These are phyloP conservation scores for Conus betulinus DNA, from an alignment of 1,140 invertebrate genomes.

Conservation along the genomic window DNA sequence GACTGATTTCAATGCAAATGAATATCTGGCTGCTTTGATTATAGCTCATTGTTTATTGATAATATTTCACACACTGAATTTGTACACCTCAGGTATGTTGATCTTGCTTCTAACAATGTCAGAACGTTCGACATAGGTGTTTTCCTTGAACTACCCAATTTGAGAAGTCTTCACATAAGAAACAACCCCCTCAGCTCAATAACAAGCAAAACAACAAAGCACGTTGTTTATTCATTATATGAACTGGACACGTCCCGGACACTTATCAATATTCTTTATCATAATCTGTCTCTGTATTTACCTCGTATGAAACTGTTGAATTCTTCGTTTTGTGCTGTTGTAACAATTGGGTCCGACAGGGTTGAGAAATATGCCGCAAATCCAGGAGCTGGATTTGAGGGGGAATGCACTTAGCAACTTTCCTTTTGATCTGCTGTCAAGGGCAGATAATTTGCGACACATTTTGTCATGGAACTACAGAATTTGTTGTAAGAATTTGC, in stretches of 20 bases:
- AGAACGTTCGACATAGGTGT: not conserved
- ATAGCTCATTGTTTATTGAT: not conserved
- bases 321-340: not conserved
- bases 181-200: not conserved
- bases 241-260: not conserved
- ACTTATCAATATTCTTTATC: not conserved
- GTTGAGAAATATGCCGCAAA: no score
- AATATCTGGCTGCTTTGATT: not conserved
- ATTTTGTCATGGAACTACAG: no score
- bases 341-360: conserved; percentile 7
- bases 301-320: conserved; percentile 11
- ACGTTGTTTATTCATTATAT: not conserved
- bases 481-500: no score
- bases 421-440: no score
- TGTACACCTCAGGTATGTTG: not conserved
- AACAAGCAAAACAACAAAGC: not conserved
- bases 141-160: conserved; percentile 13
- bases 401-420: no score
- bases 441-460: no score
- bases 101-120: conserved; percentile 34
- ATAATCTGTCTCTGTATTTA: conserved; percentile 19
- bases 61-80: not conserved
- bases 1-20: not conserved
- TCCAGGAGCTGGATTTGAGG: no score
- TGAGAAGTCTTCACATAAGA: conserved; percentile 17